A percentile compares a stretch with the other conserved stretches of the same genome.
Evolutionary conservation across 30 jellyfish, hydroid and myxozoan species (phyloP).

Genomic region (Nemopilema nomurai): DNA sequence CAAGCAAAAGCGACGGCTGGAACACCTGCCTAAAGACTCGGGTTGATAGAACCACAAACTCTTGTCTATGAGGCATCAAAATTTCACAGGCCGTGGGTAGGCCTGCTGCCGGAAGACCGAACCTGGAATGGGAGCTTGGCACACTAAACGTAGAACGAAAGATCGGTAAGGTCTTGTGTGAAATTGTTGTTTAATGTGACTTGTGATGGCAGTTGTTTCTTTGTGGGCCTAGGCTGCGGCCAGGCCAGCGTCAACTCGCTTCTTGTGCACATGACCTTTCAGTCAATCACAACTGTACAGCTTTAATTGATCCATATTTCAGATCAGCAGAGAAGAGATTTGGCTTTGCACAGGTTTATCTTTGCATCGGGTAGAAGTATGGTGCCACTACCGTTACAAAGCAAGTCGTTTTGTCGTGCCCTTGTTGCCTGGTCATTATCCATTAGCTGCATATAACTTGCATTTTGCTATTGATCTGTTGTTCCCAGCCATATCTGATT

Average conservation of each 20-base stretch:
- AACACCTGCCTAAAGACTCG: slow-evolving; percentile 64
- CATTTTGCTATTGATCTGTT: too few species aligned
- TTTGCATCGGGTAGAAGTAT: background rate
- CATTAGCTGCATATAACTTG: too few species aligned
- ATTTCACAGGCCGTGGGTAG: slow-evolving; percentile 53
- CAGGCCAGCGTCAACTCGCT: background rate
- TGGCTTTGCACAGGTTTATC: background rate
- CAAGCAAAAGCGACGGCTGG: slow-evolving; percentile 23
- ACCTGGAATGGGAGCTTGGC: slow-evolving; percentile 89
- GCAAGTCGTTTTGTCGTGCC: too few species aligned
- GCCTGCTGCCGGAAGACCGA: slow-evolving; percentile 47
- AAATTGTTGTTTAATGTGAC: background rate
- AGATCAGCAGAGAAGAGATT: background rate
- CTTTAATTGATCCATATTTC: background rate
- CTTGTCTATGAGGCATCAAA: slow-evolving; percentile 50
- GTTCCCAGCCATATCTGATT: too few species aligned
- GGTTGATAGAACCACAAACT: slow-evolving; percentile 52
- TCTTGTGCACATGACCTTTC: background rate
- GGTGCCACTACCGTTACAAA: too few species aligned
- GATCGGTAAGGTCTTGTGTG: slow-evolving; percentile 57
- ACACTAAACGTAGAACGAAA: slow-evolving; percentile 69
- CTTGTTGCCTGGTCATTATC: too few species aligned
- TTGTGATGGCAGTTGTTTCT: background rate
- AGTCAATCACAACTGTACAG: background rate
- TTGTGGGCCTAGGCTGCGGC: background rate